Evolutionary conservation across 2,113 vertebrate species (phyloP).

Genomic region (Alligator sinensis): DNA sequence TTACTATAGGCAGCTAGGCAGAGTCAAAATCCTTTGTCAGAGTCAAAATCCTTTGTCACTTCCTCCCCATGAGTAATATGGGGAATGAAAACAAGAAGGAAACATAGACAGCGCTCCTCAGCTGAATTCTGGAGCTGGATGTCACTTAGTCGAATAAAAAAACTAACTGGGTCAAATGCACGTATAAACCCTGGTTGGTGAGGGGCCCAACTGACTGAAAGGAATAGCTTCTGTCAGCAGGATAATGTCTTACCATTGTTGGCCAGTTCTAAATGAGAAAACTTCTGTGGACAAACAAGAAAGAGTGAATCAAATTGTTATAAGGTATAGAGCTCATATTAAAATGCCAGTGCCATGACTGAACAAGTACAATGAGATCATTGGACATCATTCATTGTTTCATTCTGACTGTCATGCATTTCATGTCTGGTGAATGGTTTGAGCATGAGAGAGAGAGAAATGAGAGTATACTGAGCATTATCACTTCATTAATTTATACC

Average conservation of each 20-base stretch:
- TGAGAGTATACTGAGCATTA: neutral
- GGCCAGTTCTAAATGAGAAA: neutral
- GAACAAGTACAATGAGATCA: constrained; percentile 24
- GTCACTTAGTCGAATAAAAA: neutral
- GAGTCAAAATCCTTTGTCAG: neutral
- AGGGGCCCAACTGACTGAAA: neutral
- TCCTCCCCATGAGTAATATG: neutral
- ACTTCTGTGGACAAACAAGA: neutral
- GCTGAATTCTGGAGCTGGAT: neutral
- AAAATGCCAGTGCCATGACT: neutral
- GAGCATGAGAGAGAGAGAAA: constrained; percentile 5
- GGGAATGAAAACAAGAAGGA: neutral
- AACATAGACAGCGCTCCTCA: neutral
- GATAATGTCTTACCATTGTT: neutral
- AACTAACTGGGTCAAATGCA: rapidly evolving
- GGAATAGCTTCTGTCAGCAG: neutral
- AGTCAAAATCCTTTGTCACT: neutral
- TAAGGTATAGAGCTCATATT: neutral
- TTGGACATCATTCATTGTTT: constrained; percentile 20
- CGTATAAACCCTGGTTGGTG: neutral
- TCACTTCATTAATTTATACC: constrained; percentile 9
- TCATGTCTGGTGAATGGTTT: neutral
- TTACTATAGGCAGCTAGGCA: neutral
- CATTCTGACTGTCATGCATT: constrained; percentile 35
- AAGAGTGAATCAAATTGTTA: neutral